Evolutionary conservation across 92 coral and sea anemone genomes (phyloP).

Genomic region (Epizoanthus illoricatus): DNA sequence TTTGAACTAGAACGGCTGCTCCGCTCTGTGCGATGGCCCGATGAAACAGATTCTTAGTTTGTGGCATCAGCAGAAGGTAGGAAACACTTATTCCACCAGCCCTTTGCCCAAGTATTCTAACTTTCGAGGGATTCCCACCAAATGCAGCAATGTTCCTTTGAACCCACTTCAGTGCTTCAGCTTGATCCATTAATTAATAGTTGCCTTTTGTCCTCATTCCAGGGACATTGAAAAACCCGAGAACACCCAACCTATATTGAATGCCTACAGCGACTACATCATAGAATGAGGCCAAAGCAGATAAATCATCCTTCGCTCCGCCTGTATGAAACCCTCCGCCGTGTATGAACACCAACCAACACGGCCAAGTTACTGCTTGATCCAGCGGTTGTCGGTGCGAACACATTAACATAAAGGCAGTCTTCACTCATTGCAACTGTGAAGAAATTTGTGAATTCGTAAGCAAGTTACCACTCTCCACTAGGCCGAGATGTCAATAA

Average conservation of each 20-base stretch:
- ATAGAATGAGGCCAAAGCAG: slow-evolving; percentile 43
- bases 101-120: slow-evolving; percentile 66
- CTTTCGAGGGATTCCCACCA: slow-evolving; percentile 58
- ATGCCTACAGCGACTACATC: slow-evolving; percentile 63
- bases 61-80: slow-evolving; percentile 48
- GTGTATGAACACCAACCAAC: slow-evolving; percentile 73
- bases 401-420: slow-evolving; percentile 64
- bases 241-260: slow-evolving; percentile 67
- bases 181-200: slow-evolving; percentile 67
- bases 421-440: slow-evolving; percentile 46
- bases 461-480: not conserved
- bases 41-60: slow-evolving; percentile 49
- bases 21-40: slow-evolving; percentile 53
- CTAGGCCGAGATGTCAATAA: not conserved
- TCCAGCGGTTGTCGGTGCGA: slow-evolving; percentile 33
- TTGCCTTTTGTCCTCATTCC: slow-evolving; percentile 63
- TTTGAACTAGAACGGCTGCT: slow-evolving; percentile 1
- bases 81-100: slow-evolving; percentile 67
- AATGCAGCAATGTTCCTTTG: slow-evolving; percentile 51
- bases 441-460: not conserved
- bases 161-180: slow-evolving; percentile 53
- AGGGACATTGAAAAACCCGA: slow-evolving; percentile 69
- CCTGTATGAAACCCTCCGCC: slow-evolving; percentile 60
- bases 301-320: not conserved
- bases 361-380: slow-evolving; percentile 50